Evolutionary conservation across 2,888 invertebrate species (phyloP).

Genomic region (Endotricha flammealis): DNA sequence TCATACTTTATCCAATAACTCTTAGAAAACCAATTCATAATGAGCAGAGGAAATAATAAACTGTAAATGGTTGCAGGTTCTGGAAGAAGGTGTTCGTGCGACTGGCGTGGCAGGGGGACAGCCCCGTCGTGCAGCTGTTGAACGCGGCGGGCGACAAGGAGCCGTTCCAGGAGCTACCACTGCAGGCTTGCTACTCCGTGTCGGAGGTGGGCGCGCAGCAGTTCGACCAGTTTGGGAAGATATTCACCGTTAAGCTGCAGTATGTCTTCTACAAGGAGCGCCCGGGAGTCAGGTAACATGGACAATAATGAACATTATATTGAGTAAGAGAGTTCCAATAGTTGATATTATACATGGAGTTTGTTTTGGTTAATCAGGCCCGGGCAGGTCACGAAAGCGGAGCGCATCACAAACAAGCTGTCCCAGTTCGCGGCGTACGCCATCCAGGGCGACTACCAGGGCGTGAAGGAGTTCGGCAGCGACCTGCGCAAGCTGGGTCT

Average conservation of each 20-base stretch:
- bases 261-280: conserved; percentile 99
- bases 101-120: conserved; percentile 87
- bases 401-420: conserved; percentile 92
- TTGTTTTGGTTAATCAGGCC: conserved; percentile 82
- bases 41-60: too few relatives aligned
- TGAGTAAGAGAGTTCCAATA: too few relatives aligned
- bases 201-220: conserved; percentile 97
- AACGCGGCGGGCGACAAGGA: conserved; percentile 91
- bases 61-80: conserved; percentile 81
- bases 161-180: conserved; percentile 95
- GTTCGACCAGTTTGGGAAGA: conserved; percentile 99
- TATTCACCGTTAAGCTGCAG: conserved; percentile 98
- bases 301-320: too few relatives aligned
- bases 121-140: conserved; percentile 90
- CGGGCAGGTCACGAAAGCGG: conserved; percentile 95
- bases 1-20: too few relatives aligned
- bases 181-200: conserved; percentile 96
- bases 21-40: too few relatives aligned
- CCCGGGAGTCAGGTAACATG: conserved; percentile 91
- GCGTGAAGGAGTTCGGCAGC: conserved; percentile 95
- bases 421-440: conserved; percentile 96
- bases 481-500: conserved; percentile 95
- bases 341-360: neutral
- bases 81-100: conserved; percentile 98
- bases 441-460: conserved; percentile 95